Evolutionary conservation across 2,888 invertebrate genomes (phyloP), one percentile per base, ranked within the genome.

Genomic region (Meteorus colon): DNA sequence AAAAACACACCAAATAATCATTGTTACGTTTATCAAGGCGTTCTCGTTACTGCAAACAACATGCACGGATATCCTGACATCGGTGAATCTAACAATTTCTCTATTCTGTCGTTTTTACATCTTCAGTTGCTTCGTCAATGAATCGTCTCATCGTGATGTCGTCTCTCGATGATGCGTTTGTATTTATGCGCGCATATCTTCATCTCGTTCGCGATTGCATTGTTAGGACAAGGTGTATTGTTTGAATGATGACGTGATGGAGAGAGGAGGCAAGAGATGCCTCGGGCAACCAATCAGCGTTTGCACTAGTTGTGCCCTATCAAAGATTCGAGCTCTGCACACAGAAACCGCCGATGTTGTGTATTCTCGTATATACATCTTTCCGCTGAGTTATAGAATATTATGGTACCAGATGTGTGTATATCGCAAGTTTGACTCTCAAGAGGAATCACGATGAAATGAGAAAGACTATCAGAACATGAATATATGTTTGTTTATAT

Each of bases 261-360:
- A 60, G 68, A 74, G 71, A 45, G 41, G 12, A 12, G 12, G 1
- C 41, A 12, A 45, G 72, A 70, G 73, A 83, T 76, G 84, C 87
- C 86, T 82, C 81, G 80, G 85, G 87, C 86, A 81, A 86, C 87
- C 87, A 87, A 87, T 87, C 87, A 87, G 84, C 82, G 82, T 81
- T 84, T 81, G 78, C 81, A 82, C 83, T 86, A 77, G 81, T 69
- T 75, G 63, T 75, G 71, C 80, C 76, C 78, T 78, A 81, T 81
- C 81, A 79, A 80, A 80, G 80, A 82, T 81, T 81, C 78, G 75
- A 77, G 78, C 73, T 79, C 75, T 63, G 51, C 55, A 67, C 73
- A 76, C 75, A 65, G 70, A 77, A 73, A 70, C 63, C 69, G 68
- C 72, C 70, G 51, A 51, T 63, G 75, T 74, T 74, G 72, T 70